Evolutionary conservation across 92 coral and sea anemone species (phyloP), one percentile per base, ranked within the genome.

Genomic region (Pocillopora meandrina): DNA sequence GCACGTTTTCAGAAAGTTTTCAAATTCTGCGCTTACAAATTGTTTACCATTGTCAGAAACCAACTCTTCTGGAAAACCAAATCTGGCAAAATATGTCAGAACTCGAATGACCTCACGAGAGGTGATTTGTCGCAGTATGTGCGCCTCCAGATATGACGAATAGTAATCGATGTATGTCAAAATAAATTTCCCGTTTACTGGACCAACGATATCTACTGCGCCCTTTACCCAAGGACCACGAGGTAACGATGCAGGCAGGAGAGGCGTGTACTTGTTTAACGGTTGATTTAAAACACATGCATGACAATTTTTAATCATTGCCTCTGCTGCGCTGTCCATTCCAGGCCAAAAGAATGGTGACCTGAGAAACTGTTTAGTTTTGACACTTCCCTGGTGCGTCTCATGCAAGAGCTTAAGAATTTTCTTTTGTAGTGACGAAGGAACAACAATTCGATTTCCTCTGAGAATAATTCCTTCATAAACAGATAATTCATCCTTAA

Each of bases 191-290:
- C 87, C 85, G 16, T 80, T 70, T 23, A 90, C 71, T 42, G 91
- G 91, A 1, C 94, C 89, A 36, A 91, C 91, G n/a, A 91, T 74
- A 18, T 81, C 91, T 0, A 88, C 72, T 15, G 83, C 95, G 10
- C 92, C 91, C 47, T 91, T 88, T 10, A 84, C 79, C 95, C 90
- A 85, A 62, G 87, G 87, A 36, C 79, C 90, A 42, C 75, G 31
- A 49, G 95, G 92, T 42, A 91, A 78, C 4, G 79, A 86, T 23
- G 26, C 26, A 5, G 87, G 80, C 74, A 82, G 84, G 19, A 79
- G 79, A 7, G 90, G 95, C 16, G 95, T 89, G 74, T 88, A 74
- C 21, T 19, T 56, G 18, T 78, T 74, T 10, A 91, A 59, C 17
- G 89, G 90, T 35, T 87, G 87, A 35, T 89, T 58, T 5, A 87